Base-by-base conservation (phyloP, 2,888 invertebrate genomes). In the Laspeyria flexula region DNA sequence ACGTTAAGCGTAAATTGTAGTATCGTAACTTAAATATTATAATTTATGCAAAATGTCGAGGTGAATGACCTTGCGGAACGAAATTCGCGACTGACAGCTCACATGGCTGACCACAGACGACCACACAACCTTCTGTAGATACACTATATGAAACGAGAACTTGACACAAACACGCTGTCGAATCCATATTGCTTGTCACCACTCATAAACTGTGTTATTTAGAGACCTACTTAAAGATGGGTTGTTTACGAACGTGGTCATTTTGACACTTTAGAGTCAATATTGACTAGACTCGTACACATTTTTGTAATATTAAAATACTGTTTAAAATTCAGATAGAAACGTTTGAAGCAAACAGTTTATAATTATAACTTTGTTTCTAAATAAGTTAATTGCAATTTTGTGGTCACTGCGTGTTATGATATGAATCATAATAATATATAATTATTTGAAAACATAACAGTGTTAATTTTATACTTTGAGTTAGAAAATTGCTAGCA, bases 41-140 rank as follows among this genome's bases (percentile, higher is more conserved):
- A 40, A 53, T 52, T 21, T 65, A 60, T 62, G 65, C 55, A 67
- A 51, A 69, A 59, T 55, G 51, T 55, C 41, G 27, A 45, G 55
- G 60, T 65, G 49, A 69, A 58, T 39, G 58, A 65, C 69, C 69
- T 60, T 54, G 55, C 45, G 38, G 35, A 49, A 48, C 43, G 29
- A 59, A 55, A 50, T 64, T 67, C 35, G 54, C 54, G 43, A 55
- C 39, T 25, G 23, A 35, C 40, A 40, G 25, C 37, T 49, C 55
- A 53, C 48, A 35, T 11, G 30, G n/a, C 11, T 39, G 43, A 27
- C 29, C 16, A 34, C 18, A 16, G 25, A 30, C 50, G 49, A 60
- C 39, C 56, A 61, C 18, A 25, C 25, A 7, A 7, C 25, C 1
- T 25, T 25, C n/a, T n/a, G n/a, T n/a, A 25, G 3, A 7, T 6